Percentiles rank a stretch among this genome's conserved stretches.
Conservation (phyloP, 1,140 invertebrate genomes). For the Zaprionus lachaisei region DNA sequence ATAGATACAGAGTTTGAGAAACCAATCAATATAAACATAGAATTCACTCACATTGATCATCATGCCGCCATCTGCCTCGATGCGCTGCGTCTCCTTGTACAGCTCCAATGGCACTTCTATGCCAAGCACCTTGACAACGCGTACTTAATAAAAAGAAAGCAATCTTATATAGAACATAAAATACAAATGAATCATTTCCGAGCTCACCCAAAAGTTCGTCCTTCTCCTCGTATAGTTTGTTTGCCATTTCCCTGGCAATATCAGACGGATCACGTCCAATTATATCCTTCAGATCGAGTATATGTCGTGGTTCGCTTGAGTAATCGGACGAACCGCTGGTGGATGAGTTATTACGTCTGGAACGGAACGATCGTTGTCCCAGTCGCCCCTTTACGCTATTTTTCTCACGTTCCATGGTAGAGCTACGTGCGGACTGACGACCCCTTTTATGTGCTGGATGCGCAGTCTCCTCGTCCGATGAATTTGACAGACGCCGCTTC, state of each 20-base stretch:
- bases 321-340: conserved; percentile 73
- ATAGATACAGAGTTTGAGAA: background rate
- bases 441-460: conserved; percentile 71
- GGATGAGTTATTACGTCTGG: conserved; percentile 64
- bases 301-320: conserved; percentile 73
- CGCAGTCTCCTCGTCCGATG: conserved; percentile 63
- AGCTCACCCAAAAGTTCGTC: conserved; percentile 89
- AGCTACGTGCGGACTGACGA: conserved; percentile 44
- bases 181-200: background rate
- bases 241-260: conserved; percentile 89
- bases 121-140: conserved; percentile 90
- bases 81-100: conserved; percentile 91
- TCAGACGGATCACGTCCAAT: conserved; percentile 85
- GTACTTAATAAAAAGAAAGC: conserved; percentile 85
- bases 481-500: conserved; percentile 77
- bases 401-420: conserved; percentile 30
- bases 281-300: conserved; percentile 84
- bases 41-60: conserved; percentile 88
- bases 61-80: conserved; percentile 93
- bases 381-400: conserved; percentile 49
- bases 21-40: background rate
- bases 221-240: conserved; percentile 89
- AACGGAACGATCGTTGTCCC: conserved; percentile 46
- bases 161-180: conserved; percentile 19
- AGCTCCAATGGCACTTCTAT: conserved; percentile 90